Conservation (phyloP, 2,113 vertebrate genomes). For the Poecile atricapillus region DNA sequence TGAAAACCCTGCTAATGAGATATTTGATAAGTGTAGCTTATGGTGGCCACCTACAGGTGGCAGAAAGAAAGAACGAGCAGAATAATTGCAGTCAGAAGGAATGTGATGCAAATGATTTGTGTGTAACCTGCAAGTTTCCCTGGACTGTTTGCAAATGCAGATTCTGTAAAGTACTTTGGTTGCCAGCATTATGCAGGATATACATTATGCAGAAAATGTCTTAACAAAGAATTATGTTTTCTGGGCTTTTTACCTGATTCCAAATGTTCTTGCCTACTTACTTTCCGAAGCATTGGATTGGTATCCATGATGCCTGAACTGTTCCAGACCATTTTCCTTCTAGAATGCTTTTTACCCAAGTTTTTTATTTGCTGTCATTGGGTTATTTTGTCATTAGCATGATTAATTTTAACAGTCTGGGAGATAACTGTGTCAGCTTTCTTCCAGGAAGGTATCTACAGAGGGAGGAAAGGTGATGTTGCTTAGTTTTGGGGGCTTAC, state of each 20-base stretch:
- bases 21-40: constrained; percentile 73
- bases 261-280: not conserved
- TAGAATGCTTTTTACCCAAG: not conserved
- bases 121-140: not conserved
- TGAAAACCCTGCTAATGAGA: constrained; percentile 77
- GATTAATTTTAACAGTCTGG: not conserved
- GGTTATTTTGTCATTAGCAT: not conserved
- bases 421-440: not conserved
- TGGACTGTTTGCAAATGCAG: not conserved
- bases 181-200: not conserved
- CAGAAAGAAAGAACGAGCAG: constrained; percentile 64
- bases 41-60: constrained; percentile 83
- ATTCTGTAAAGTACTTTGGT: not conserved
- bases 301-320: not conserved
- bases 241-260: not conserved
- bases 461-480: not conserved
- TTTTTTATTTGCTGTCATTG: not conserved
- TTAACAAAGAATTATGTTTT: not conserved
- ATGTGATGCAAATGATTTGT: not conserved
- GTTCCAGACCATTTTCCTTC: not conserved
- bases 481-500: not conserved
- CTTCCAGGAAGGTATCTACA: not conserved
- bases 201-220: not conserved
- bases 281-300: not conserved
- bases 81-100: not conserved